Conservation (phyloP, 2,113 vertebrate genomes). For the Tragelaphus scriptus region DNA sequence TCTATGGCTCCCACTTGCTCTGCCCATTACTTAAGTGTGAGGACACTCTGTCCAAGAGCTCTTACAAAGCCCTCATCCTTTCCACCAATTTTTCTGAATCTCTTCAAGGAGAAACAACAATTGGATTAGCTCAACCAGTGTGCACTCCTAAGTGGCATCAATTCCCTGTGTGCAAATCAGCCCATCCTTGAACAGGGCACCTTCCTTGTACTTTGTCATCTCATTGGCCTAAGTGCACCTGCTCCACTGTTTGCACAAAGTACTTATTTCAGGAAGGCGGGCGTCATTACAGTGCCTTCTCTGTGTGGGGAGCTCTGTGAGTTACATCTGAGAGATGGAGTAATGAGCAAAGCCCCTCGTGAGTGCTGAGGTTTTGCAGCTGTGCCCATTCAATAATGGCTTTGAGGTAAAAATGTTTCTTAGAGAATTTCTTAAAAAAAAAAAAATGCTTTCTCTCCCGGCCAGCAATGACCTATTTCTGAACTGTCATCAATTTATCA, state of each 20-base stretch:
- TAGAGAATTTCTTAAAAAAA: conserved; percentile 21
- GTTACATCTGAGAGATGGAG: background rate
- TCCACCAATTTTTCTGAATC: background rate
- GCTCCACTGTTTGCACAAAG: rapidly evolving
- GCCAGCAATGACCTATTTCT: background rate
- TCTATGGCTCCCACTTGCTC: background rate
- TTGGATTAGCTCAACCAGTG: background rate
- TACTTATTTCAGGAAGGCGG: background rate
- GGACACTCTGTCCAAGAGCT: background rate
- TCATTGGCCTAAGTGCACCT: background rate
- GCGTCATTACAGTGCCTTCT: background rate
- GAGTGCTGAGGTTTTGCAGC: background rate
- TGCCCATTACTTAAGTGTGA: background rate
- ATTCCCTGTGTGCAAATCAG: background rate
- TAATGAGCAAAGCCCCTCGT: background rate
- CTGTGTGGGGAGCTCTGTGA: background rate
- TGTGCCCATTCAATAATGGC: background rate
- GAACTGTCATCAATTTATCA: no score
- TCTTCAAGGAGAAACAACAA: background rate
- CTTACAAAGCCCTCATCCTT: background rate
- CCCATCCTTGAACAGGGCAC: background rate
- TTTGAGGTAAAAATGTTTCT: conserved; percentile 26
- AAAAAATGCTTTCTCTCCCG: background rate
- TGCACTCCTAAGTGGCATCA: background rate
- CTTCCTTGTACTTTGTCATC: background rate